These are phyloP conservation scores for Delphinus delphis DNA, from an alignment of 2,113 vertebrate genomes.

Conservation along the genomic window DNA sequence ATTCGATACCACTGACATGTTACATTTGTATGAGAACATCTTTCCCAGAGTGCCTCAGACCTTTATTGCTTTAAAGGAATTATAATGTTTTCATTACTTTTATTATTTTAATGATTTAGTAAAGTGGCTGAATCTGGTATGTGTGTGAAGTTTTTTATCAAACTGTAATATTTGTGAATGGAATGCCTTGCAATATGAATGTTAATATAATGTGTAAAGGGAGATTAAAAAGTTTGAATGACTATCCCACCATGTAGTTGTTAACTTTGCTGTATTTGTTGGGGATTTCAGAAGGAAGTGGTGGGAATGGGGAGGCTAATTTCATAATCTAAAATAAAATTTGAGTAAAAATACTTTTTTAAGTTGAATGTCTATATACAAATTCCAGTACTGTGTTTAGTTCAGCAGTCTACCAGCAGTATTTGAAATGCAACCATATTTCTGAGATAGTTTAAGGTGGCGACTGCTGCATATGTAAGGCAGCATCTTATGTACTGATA, in stretches of 20 bases:
- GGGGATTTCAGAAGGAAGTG: constrained; percentile 49
- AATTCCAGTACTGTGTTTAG: background rate
- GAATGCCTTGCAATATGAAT: constrained; percentile 72
- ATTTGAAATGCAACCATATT: background rate
- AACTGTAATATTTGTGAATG: constrained; percentile 80
- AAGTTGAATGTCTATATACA: background rate
- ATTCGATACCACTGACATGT: constrained; percentile 68
- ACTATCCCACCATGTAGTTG: constrained; percentile 48
- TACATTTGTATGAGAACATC: constrained; percentile 73
- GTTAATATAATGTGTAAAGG: constrained; percentile 73
- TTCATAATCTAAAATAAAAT: constrained; percentile 35
- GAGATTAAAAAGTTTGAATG: constrained; percentile 76
- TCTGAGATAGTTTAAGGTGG: background rate
- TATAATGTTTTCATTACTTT: constrained; percentile 82
- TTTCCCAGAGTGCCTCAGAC: constrained; percentile 86
- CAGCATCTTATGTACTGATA: background rate
- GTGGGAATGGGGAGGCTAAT: background rate
- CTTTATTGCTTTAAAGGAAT: constrained; percentile 82
- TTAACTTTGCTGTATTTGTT: constrained; percentile 44
- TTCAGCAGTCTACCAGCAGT: background rate
- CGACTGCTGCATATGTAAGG: background rate
- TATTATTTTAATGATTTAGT: constrained; percentile 84
- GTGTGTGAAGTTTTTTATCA: constrained; percentile 78
- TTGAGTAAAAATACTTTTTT: constrained; percentile 25
- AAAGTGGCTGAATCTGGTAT: constrained; percentile 79